Evolutionary conservation across 2,888 invertebrate genomes (phyloP).

Genomic region (Alsophila aescularia): DNA sequence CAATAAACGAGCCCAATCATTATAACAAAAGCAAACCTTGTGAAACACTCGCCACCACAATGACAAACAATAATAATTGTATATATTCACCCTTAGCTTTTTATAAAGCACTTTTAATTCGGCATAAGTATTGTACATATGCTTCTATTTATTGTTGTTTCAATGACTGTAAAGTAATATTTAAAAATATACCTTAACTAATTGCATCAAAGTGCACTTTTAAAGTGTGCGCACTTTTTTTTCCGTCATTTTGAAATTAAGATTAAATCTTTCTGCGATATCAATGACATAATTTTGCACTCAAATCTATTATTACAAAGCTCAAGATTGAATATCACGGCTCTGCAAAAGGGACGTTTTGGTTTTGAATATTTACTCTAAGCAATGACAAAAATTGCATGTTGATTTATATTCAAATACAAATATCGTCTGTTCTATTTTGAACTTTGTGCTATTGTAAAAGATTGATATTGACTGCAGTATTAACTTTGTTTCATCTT

Average conservation of each 20-base stretch:
- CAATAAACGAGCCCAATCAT: slow-evolving; percentile 50
- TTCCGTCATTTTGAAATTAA: neutral
- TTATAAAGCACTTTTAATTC: slow-evolving; percentile 53
- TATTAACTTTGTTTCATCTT: neutral
- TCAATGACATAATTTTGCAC: too few species aligned
- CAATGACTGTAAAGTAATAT: neutral
- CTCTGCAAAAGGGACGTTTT: neutral
- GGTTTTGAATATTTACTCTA: neutral
- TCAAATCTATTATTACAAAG: neutral
- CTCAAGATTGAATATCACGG: neutral
- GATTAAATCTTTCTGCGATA: neutral
- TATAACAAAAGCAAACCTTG: slow-evolving; percentile 45
- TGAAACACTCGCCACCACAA: slow-evolving; percentile 48
- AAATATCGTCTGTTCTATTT: slow-evolving; percentile 9
- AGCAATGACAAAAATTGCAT: neutral
- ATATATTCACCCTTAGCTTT: slow-evolving; percentile 17
- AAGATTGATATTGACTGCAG: neutral
- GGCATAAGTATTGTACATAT: slow-evolving; percentile 64
- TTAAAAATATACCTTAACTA: neutral
- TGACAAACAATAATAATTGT: slow-evolving; percentile 62
- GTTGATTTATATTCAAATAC: neutral
- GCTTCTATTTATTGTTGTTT: slow-evolving; percentile 50
- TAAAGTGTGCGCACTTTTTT: neutral
- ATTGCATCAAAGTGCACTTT: neutral
- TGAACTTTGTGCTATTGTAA: slow-evolving; percentile 19